phyloP scores from a whole-genome alignment of 2,113 vertebrate species.

The Hemicordylus capensis region DNA sequence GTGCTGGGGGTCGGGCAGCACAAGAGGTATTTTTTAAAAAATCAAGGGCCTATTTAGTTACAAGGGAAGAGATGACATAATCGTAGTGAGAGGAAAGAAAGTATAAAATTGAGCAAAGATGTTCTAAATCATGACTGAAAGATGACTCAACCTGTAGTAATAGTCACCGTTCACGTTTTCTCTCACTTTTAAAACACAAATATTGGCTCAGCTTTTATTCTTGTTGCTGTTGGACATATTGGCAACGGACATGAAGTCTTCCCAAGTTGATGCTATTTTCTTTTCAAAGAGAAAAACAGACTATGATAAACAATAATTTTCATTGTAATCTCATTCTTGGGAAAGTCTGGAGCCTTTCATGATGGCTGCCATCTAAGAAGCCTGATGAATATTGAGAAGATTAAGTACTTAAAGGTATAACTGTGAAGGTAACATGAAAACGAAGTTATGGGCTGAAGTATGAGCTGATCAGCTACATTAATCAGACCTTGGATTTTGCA shows the following conservation, averaged over 20 bases:
- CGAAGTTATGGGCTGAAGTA: conserved; percentile 45
- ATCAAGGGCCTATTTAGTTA: neutral
- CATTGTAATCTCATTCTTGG: conserved; percentile 74
- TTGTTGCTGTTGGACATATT: neutral
- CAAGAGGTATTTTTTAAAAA: too few relatives aligned
- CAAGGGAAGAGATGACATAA: neutral
- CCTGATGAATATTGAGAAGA: conserved; percentile 69
- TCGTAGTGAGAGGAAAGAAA: neutral
- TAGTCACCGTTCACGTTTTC: conserved; percentile 31
- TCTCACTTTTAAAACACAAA: neutral
- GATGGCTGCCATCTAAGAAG: conserved; percentile 74
- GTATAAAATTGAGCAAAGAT: neutral
- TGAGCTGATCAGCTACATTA: conserved; percentile 5
- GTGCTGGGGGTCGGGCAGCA: too few relatives aligned
- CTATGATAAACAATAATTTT: conserved; percentile 71
- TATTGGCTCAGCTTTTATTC: conserved; percentile 22
- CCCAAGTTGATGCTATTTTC: conserved; percentile 48
- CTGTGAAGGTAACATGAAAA: conserved; percentile 46
- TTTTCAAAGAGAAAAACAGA: conserved; percentile 63
- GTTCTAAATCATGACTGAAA: conserved; percentile 46
- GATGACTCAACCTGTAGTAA: conserved; percentile 44
- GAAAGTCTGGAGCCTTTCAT: conserved; percentile 71
- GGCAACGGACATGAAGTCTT: conserved; percentile 44
- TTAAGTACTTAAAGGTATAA: conserved; percentile 57
- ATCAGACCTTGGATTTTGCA: neutral